Conservation (phyloP, 2,797 vertebrate genomes). For the Brachyalestes nurse region DNA sequence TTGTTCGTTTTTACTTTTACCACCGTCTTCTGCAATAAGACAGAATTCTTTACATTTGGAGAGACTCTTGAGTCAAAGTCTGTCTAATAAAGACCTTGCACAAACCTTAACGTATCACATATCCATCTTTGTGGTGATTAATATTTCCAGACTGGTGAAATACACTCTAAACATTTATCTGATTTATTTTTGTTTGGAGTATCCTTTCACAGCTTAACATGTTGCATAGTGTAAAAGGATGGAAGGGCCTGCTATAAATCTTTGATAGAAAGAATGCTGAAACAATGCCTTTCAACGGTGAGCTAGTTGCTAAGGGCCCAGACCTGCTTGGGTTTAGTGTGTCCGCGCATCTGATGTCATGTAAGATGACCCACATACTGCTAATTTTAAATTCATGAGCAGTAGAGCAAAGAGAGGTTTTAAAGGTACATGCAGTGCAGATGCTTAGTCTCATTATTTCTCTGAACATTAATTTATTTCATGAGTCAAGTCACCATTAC, state of each 20-base stretch:
- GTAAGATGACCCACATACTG: constrained; percentile 42
- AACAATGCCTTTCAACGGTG: constrained; percentile 46
- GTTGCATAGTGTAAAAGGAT: constrained; percentile 11
- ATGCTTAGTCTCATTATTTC: not conserved
- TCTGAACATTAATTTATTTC: not conserved
- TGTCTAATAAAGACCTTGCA: constrained; percentile 1
- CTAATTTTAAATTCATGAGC: constrained; percentile 60
- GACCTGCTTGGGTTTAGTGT: constrained; percentile 42
- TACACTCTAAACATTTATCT: not conserved
- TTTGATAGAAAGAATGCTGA: constrained; percentile 55
- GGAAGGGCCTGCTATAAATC: constrained; percentile 38
- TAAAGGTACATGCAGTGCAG: not conserved
- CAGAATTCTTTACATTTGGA: too few species aligned
- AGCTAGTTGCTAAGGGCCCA: constrained; percentile 44
- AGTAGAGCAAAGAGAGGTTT: constrained; percentile 35
- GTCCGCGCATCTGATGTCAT: constrained; percentile 47
- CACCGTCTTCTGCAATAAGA: too few species aligned
- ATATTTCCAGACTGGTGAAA: not conserved
- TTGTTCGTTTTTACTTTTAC: too few species aligned
- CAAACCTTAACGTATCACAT: not conserved
- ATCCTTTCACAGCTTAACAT: constrained; percentile 7
- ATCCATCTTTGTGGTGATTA: not conserved
- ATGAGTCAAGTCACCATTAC: not conserved
- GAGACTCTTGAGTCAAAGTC: not conserved
- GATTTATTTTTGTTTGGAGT: constrained; percentile 1